Conservation (phyloP, 2,113 vertebrate genomes). For the Hippopotamus amphibius region DNA sequence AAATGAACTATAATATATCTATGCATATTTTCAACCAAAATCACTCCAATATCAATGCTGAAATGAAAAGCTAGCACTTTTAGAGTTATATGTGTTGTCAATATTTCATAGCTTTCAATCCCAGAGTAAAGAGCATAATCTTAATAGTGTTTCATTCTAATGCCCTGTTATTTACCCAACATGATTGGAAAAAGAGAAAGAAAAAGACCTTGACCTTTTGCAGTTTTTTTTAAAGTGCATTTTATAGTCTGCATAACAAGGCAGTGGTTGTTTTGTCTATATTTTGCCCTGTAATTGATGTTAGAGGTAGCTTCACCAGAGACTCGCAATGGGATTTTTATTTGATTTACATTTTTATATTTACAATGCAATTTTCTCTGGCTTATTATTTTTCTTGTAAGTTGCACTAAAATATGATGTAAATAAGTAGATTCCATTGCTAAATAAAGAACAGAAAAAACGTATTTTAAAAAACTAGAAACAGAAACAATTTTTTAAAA, state of each 20-base stretch:
- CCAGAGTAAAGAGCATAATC: slow-evolving; percentile 9
- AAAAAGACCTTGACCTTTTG: slow-evolving; percentile 74
- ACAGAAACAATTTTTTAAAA: slow-evolving; percentile 49
- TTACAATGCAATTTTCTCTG: slow-evolving; percentile 75
- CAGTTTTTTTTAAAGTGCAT: slow-evolving; percentile 47
- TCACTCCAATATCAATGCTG: neutral
- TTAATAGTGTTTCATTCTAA: slow-evolving; percentile 69
- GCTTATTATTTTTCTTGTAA: slow-evolving; percentile 74
- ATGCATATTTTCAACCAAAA: neutral
- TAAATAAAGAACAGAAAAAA: slow-evolving; percentile 59
- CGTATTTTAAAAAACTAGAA: slow-evolving; percentile 43
- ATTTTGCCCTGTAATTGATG: slow-evolving; percentile 66
- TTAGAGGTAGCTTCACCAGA: slow-evolving; percentile 55
- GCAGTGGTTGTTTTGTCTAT: neutral
- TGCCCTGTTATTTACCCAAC: slow-evolving; percentile 57
- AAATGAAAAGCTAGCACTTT: neutral
- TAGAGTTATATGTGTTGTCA: slow-evolving; percentile 26
- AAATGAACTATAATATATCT: neutral
- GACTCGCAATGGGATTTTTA: slow-evolving; percentile 65
- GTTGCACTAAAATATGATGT: slow-evolving; percentile 66
- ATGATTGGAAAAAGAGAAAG: slow-evolving; percentile 66
- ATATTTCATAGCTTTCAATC: slow-evolving; percentile 36
- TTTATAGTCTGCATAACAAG: slow-evolving; percentile 71
- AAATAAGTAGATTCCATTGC: slow-evolving; percentile 69
- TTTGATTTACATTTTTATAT: slow-evolving; percentile 81